Evolutionary conservation across 2,113 vertebrate genomes (phyloP), one percentile per base, ranked within the genome.

Genomic region (Hippocampus abdominalis): DNA sequence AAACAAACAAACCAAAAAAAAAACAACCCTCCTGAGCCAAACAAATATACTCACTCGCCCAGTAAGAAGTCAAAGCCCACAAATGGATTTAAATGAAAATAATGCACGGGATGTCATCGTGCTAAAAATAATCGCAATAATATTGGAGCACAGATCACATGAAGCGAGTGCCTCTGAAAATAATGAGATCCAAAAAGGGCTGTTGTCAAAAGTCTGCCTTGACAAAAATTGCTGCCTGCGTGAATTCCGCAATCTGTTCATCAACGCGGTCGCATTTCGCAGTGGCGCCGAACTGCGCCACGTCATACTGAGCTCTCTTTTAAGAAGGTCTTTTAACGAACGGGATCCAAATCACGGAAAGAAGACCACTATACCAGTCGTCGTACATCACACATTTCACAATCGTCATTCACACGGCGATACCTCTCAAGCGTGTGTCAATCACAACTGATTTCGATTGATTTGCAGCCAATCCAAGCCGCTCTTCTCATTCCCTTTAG

Each of bases 21-120:
- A 60, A 46, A 46, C 76, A 72, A 79, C 86, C 75, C 66, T 62
- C 59, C n/a, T 63, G 63, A 49, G 69, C 69, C 49, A 74, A 75
- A 79, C 68, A 82, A 62, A 79, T 57, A 69, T 67, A 74, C 64
- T 66, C 64, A 73, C 64, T 66, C 64, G 60, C 60, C 71, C 65
- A 53, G 66, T 42, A 72, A 71, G 63, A 60, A 76, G 77, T 48
- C 73, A 71, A 82, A 77, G 70, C 70, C 60, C 72, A 51, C 61
- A 44, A 48, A 74, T 73, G 20, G 18, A 84, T 76, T 83, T 71
- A 81, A 73, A 81, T 85, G 81, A 77, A 73, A 79, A 76, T 11
- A 54, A 54, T 11, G 21, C 21, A 54, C 23, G 21, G n/a, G 23
- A n/a, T 51, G 49, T 7, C 49, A n/a, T 51, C 18, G 18, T 20